phyloP scores from a whole-genome alignment of 1,140 invertebrate species.

The Drosophila rufa region DNA sequence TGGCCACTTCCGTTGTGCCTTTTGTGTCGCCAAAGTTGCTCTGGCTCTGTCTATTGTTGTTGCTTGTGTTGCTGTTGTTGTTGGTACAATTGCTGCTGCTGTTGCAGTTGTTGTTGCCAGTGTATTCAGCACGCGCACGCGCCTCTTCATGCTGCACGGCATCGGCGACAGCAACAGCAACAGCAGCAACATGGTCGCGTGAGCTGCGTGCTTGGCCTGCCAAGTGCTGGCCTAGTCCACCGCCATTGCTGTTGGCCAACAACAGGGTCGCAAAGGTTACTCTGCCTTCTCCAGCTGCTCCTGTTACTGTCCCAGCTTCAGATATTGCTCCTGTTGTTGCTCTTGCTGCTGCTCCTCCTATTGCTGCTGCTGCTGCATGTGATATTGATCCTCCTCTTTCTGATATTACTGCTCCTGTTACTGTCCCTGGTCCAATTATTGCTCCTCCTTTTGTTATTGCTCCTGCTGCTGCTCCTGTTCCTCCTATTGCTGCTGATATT shows the following conservation, averaged over 20 bases:
- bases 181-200: constrained; percentile 30
- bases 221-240: constrained; percentile 63
- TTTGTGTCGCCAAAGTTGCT: constrained; percentile 34
- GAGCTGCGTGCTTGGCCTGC: constrained; percentile 65
- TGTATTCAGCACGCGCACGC: constrained; percentile 79
- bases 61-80: constrained; percentile 24
- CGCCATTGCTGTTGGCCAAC: constrained; percentile 44
- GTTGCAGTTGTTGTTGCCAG: constrained; percentile 44
- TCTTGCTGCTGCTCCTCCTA: too few species aligned
- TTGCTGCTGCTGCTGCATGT: too few species aligned
- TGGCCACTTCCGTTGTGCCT: constrained; percentile 64
- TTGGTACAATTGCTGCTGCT: constrained; percentile 7
- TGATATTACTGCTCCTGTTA: not conserved
- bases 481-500: too few species aligned
- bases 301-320: not conserved
- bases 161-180: constrained; percentile 20
- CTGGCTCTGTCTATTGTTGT: constrained; percentile 9
- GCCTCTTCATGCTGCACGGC: constrained; percentile 55
- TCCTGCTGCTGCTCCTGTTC: too few species aligned
- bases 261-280: not conserved
- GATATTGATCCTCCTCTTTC: too few species aligned
- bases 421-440: constrained; percentile 2
- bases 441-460: too few species aligned
- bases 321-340: not conserved
- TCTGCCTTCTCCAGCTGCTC: constrained; percentile 1